Evolutionary conservation across 2,797 vertebrate genomes (phyloP), one percentile per base, ranked within the genome.

Genomic region (Tamandua tetradactyla): DNA sequence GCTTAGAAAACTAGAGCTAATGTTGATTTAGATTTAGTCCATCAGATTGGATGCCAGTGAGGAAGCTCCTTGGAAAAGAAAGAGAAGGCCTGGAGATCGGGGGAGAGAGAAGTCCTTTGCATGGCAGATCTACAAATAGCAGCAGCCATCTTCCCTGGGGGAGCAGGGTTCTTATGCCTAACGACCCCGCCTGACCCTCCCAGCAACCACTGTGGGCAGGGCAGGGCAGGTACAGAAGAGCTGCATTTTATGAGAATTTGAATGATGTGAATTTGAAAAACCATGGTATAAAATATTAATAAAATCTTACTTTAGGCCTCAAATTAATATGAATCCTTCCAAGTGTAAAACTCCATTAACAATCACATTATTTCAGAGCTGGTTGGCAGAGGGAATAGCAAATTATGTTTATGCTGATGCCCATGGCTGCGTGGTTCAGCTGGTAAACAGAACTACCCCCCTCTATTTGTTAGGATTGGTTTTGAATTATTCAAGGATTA

Each of bases 401-500:
- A 25, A 10, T 1, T 2, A 8, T 25, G 40, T 88, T 62, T 78
- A 61, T 17, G 35, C 57, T 30, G 30, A 17, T 35, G 27, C 15
- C 23, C n/a, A 13, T 5, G 37, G 42, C 18, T 47, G 30, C 55
- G 1, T 15, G 74, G 52, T 32, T 57, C 52, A n/a, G 18, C 74
- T 57, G 25, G 62, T 35, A 71, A 62, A 47, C 44, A 37, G 68
- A 52, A 81, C 6, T 9, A 23, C 25, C 84, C 4, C 20, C 66
- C 20, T 20, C 74, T n/a, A 0, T 57, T 62, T 62, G 18, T 68
- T 25, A 18, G 72, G 74, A 37, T 30, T 17, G 49, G 64, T 15
- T 92, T 80, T 72, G 61, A 81, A 76, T 85, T 80, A 49, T 66
- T 88, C 75, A 94, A 86, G 68, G 55, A 35, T 87, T 87, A 88